Evolutionary conservation across 2,113 vertebrate genomes (phyloP), one percentile per base, ranked within the genome.

Genomic region (Okapia johnstoni): DNA sequence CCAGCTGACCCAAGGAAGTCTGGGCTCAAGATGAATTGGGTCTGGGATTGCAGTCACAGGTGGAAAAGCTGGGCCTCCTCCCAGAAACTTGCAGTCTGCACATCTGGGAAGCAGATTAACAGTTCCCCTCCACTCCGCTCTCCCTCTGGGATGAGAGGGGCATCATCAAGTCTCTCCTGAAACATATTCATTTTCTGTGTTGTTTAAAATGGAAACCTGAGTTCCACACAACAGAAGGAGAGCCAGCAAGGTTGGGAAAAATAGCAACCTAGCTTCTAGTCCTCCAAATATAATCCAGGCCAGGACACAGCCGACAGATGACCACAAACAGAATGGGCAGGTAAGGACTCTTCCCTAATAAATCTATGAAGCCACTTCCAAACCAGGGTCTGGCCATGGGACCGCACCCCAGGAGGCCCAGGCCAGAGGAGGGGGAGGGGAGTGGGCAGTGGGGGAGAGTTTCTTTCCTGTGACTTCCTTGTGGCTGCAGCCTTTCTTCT

Each of bases 251-350:
- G 99, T 99, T 98, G 99, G 99, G 98, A 99, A 99, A 99, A 99
- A 98, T 98, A 99, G 98, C 99, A 99, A 98, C 98, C 98, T 99
- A 99, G 98, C 98, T 99, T 98, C 99, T 98, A 99, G 98, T 98
- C 98, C 99, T 98, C 98, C 99, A 96, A 99, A 98, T 98, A 98
- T 99, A 43, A 97, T 98, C 99, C 98, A 99, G 98, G 96, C 98
- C 98, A 87, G 99, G 99, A 98, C 99, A 99, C 98, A 99, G 99
- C 98, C 98, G 98, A 98, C 99, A 99, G 99, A 43, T 7, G 40
- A 76, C 36, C 36, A 40, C n/a, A 76, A 14, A 76, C 36, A 76
- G 23, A 25, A 76, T 0, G 0, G 70, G 6, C 40, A 76, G 40
- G 70, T 25, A 76, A 26, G 11, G 36, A 76, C 70, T 98, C 99